phyloP scores from a whole-genome alignment of 2,113 vertebrate genomes.

The Lophotis ruficrista region DNA sequence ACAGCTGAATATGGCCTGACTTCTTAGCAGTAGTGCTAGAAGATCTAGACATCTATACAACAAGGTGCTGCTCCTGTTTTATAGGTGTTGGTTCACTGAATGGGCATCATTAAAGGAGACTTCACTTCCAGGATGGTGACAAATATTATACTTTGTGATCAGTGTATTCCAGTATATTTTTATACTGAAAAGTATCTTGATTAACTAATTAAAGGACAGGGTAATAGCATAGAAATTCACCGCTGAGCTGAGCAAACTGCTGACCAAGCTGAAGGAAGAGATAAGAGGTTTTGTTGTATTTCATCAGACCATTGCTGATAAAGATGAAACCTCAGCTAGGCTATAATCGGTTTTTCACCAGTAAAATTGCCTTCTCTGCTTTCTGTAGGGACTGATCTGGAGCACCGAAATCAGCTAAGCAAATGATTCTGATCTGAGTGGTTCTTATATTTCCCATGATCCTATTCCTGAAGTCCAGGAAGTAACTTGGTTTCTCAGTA shows the following conservation, averaged over 20 bases:
- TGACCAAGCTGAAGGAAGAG: not conserved
- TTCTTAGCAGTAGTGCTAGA: not conserved
- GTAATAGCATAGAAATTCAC: not conserved
- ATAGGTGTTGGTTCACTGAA: not conserved
- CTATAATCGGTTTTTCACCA: not conserved
- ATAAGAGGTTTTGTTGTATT: fast-evolving
- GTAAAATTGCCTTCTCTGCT: not conserved
- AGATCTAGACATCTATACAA: not conserved
- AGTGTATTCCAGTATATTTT: not conserved
- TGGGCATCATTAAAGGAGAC: not conserved
- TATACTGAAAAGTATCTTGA: not conserved
- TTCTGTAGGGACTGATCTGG: not conserved
- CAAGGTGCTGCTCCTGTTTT: not conserved
- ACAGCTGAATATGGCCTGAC: not conserved
- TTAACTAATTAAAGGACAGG: not conserved
- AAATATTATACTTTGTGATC: fast-evolving
- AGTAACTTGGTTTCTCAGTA: not conserved
- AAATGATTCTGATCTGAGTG: not conserved
- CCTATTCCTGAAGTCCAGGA: not conserved
- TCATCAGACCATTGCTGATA: fast-evolving
- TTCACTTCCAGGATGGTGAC: not conserved
- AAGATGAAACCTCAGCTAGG: not conserved
- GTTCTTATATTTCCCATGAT: not conserved
- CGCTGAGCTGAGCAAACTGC: not conserved
- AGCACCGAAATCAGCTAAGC: not conserved